These are phyloP conservation scores for Caranx ignobilis DNA, from an alignment of 2,113 vertebrate species.

Conservation along the genomic window DNA sequence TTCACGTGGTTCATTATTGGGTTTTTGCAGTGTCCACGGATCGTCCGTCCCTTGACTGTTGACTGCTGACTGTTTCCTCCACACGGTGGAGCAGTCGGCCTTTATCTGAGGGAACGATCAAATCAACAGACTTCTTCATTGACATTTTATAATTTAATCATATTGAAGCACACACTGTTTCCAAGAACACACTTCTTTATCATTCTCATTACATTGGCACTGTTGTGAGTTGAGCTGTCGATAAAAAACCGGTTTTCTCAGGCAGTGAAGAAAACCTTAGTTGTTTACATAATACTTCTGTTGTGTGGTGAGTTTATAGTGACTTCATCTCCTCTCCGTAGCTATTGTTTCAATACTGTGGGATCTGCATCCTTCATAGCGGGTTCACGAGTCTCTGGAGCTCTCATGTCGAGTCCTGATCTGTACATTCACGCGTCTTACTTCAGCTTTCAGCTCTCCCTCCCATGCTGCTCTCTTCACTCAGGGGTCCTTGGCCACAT, in stretches of 20 bases:
- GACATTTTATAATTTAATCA: conserved; percentile 14
- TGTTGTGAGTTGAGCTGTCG: background rate
- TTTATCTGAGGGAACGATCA: background rate
- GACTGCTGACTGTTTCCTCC: background rate
- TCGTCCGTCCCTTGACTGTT: too few species aligned
- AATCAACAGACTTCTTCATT: background rate
- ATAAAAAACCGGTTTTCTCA: background rate
- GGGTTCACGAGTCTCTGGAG: background rate
- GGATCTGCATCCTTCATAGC: background rate
- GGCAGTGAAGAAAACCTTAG: background rate
- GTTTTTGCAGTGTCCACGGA: too few species aligned
- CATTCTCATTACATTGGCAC: conserved; percentile 2
- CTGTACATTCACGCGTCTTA: conserved; percentile 45
- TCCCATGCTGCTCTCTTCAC: background rate
- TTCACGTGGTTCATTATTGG: too few species aligned
- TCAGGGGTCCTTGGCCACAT: conserved; percentile 36
- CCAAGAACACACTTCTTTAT: background rate
- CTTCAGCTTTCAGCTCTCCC: background rate
- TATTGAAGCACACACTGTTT: conserved; percentile 2
- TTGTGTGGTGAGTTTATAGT: background rate
- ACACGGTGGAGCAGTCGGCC: conserved; percentile 18
- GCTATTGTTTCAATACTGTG: background rate
- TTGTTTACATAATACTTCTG: background rate
- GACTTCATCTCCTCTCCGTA: background rate
- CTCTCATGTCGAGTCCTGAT: background rate